phyloP scores from a whole-genome alignment of 2,113 vertebrate species.

The Nestor notabilis region DNA sequence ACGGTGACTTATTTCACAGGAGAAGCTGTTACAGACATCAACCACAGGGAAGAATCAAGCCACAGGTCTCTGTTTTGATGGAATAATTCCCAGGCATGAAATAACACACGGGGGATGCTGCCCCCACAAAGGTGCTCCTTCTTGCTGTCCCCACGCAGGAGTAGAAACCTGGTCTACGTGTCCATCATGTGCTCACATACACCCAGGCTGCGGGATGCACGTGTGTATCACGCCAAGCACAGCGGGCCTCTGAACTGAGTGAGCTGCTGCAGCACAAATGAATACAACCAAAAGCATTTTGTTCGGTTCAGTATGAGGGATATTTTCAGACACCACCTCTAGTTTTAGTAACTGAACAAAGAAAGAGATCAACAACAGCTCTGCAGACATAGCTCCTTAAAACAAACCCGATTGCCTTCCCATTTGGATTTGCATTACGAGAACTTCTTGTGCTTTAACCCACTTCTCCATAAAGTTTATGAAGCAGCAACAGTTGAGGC shows the following conservation, averaged over 20 bases:
- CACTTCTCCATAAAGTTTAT: constrained; percentile 77
- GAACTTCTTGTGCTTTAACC: constrained; percentile 65
- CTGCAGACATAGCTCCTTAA: fast-evolving
- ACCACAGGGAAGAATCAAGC: fast-evolving
- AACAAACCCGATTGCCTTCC: not conserved
- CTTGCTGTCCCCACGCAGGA: not conserved
- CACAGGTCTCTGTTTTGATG: not conserved
- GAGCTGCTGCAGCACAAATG: not conserved
- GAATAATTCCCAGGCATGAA: not conserved
- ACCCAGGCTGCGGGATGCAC: fast-evolving
- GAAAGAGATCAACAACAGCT: not conserved
- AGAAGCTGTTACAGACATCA: fast-evolving
- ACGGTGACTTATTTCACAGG: not conserved
- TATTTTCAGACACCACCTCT: not conserved
- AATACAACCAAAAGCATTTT: not conserved
- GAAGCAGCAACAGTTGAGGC: constrained; percentile 75
- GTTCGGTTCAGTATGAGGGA: fast-evolving
- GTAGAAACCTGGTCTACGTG: fast-evolving
- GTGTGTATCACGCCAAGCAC: fast-evolving
- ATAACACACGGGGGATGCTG: fast-evolving
- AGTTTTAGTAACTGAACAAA: not conserved
- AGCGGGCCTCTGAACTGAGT: fast-evolving
- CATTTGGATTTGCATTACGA: constrained; percentile 41
- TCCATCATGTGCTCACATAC: fast-evolving
- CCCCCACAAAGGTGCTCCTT: fast-evolving